phyloP scores from a whole-genome alignment of 2,888 invertebrate genomes.

The Belgica antarctica region DNA sequence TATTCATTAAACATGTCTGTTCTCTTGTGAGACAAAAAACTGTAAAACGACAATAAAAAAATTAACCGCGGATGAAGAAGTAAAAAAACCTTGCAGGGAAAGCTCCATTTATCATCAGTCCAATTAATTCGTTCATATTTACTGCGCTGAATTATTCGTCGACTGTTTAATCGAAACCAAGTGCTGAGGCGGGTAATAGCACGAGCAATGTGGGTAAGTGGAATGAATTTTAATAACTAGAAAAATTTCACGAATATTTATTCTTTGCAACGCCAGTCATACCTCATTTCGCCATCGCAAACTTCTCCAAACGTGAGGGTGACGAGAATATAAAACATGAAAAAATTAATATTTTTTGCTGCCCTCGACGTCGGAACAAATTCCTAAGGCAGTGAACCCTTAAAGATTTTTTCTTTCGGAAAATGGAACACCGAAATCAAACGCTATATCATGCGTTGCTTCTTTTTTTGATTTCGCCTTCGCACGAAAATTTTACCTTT shows the following conservation, averaged over 20 bases:
- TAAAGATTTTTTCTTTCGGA: background rate
- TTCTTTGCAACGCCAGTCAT: background rate
- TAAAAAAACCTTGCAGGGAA: slow-evolving; percentile 15
- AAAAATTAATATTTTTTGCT: slow-evolving; percentile 20
- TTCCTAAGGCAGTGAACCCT: slow-evolving; percentile 4
- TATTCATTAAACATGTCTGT: no score
- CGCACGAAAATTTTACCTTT: background rate
- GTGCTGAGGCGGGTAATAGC: background rate
- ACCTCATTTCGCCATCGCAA: background rate
- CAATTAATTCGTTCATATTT: slow-evolving; percentile 42
- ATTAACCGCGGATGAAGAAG: slow-evolving; percentile 13
- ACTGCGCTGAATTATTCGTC: slow-evolving; percentile 33
- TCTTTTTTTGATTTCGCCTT: background rate
- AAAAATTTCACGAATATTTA: background rate
- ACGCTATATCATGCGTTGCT: slow-evolving; percentile 1
- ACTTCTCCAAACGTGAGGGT: background rate
- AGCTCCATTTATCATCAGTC: slow-evolving; percentile 33
- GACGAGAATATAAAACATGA: slow-evolving; percentile 9
- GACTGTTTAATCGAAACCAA: slow-evolving; percentile 1
- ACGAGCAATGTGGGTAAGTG: no score
- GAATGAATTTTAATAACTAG: slow-evolving; percentile 10
- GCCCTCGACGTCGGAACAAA: background rate
- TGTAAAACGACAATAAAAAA: slow-evolving; percentile 27
- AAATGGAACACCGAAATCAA: background rate
- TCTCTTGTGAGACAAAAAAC: background rate